A percentile compares a stretch with the other conserved stretches of the same genome.
Conservation (phyloP, 2,888 invertebrate species). For the Stenotaenia linearis region DNA sequence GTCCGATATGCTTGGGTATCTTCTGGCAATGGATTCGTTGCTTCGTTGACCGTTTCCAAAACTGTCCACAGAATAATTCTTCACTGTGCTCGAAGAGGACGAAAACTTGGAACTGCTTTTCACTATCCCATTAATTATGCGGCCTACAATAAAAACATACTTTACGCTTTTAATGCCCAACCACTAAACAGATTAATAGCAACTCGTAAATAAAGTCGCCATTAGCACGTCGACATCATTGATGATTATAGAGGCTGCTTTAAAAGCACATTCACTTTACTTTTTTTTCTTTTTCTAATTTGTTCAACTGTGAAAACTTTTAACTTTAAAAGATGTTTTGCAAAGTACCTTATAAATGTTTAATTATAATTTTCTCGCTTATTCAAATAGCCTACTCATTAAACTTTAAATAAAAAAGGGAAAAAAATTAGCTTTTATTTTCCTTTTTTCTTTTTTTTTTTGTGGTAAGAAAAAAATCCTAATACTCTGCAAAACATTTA, state of each 20-base stretch:
- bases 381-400: background rate
- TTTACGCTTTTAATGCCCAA: slow-evolving; percentile 7
- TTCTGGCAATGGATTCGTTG: slow-evolving; percentile 27
- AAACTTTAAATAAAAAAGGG: background rate
- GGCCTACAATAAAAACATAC: slow-evolving; percentile 28
- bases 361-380: slow-evolving; percentile 13
- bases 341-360: background rate
- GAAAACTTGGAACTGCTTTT: slow-evolving; percentile 33
- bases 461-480: background rate
- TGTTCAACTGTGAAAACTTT: slow-evolving; percentile 17
- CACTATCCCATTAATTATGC: slow-evolving; percentile 31
- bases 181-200: slow-evolving; percentile 26
- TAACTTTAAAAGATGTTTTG: background rate
- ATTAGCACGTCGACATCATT: slow-evolving; percentile 20
- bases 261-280: slow-evolving; percentile 17
- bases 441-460: no score
- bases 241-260: background rate
- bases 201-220: slow-evolving; percentile 14
- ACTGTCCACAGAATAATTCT: slow-evolving; percentile 31
- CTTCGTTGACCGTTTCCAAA: slow-evolving; percentile 29
- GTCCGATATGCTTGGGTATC: slow-evolving; percentile 29
- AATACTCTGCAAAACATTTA: background rate
- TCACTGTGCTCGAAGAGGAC: slow-evolving; percentile 31
- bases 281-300: background rate
- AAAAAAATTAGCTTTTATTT: background rate